Base-by-base conservation (phyloP, 2,797 vertebrate species). In the Pseudomugil tenellus region DNA sequence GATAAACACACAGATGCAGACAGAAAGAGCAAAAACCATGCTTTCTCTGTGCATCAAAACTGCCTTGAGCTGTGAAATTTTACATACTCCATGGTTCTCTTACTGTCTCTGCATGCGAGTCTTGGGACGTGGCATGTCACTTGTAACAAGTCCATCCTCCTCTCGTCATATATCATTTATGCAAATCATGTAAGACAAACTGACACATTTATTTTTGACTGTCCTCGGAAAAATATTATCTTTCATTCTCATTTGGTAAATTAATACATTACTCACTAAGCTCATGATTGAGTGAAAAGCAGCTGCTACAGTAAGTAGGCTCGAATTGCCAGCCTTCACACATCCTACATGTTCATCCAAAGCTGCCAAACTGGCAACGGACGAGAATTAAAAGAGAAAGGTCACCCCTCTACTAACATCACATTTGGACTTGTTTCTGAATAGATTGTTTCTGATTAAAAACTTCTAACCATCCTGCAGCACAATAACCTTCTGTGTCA, bases 121-220 rank as follows among this genome's bases (percentile, higher is more conserved):
- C 29, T 34, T 6, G 54, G 29, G 35, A 23, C 32, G 48, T 19
- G 14, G 35, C 21, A 23, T 59, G 37, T 67, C 63, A 71, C 63
- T 61, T 37, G 56, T 26, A 14, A 67, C 59, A 73, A 69, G 39
- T 67, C 59, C 69, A 67, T 64, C 28, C 14, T 57, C 51, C 53
- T 60, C 43, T 25, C 14, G 52, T 70, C n/a, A 56, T 49, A 39
- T 61, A 55, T 69, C 54, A 63, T 70, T 29, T 53, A 75, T 75
- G 76, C 69, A 78, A 77, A 80, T 73, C 39, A 65, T 70, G 46
- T 73, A 51, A 16, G 1, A 13, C 51, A 63, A 55, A 61, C 60
- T 77, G 2, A 21, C 75, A 72, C 64, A 85, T 84, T 84, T 70
- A 84, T 70, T 72, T 79, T 56, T 70, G 63, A 74, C 73, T 64